These are phyloP conservation scores for Ceramica pisi DNA, from an alignment of 2,888 invertebrate species.

Conservation along the genomic window DNA sequence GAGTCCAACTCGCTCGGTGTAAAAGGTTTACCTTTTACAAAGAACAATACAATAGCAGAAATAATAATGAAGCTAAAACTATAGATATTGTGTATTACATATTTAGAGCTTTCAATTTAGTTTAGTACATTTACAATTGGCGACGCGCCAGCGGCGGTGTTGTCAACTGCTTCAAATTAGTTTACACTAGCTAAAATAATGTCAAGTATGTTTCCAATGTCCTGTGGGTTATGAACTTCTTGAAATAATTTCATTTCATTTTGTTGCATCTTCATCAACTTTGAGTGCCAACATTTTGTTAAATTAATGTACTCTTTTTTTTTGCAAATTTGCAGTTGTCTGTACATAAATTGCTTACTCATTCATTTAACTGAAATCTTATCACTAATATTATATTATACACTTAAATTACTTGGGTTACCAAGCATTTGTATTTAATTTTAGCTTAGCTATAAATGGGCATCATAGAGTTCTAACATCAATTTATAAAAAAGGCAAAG, in stretches of 20 bases:
- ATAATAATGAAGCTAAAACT: slow-evolving; percentile 5
- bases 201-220: slow-evolving; percentile 68
- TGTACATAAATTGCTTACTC: too few relatives aligned
- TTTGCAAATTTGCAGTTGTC: too few relatives aligned
- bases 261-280: slow-evolving; percentile 22
- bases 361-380: too few relatives aligned
- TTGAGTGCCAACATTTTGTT: background rate
- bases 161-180: slow-evolving; percentile 80
- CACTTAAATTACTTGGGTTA: too few relatives aligned
- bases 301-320: background rate
- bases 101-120: slow-evolving; percentile 68
- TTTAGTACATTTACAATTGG: slow-evolving; percentile 79
- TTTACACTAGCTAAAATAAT: slow-evolving; percentile 71
- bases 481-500: background rate
- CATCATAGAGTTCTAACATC: background rate
- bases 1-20: background rate
- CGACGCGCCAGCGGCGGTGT: slow-evolving; percentile 74
- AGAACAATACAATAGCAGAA: slow-evolving; percentile 2
- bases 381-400: too few relatives aligned
- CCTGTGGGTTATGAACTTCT: slow-evolving; percentile 46
- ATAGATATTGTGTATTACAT: slow-evolving; percentile 16
- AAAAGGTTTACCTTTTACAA: background rate
- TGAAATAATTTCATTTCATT: slow-evolving; percentile 35
- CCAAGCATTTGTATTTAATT: slow-evolving; percentile 1
- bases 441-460: background rate